Evolutionary conservation across 2,113 vertebrate genomes (phyloP), one percentile per base, ranked within the genome.

Genomic region (Ciconia maguari): DNA sequence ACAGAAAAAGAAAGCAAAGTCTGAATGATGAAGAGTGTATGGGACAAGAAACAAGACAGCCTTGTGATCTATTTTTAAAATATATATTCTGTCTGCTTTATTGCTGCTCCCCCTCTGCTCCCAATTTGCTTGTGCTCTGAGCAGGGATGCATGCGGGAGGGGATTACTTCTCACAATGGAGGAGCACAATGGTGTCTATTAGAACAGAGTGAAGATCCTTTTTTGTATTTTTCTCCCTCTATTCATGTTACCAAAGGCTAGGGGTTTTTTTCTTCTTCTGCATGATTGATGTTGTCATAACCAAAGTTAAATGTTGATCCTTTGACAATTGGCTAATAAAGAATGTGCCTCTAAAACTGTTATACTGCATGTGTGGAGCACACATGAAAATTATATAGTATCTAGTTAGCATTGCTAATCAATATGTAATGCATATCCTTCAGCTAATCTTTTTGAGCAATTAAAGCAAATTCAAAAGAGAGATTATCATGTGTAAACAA

Each of bases 401-500:
- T 93, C 76, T 96, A 69, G 86, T 96, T 94, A 95, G 88, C 94
- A 94, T 91, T 95, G 90, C 89, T 97, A 96, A 97, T 95, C 96
- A 94, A 95, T 90, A 93, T 89, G 72, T 81, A 79, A 30, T 77
- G 68, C 82, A 49, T 94, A 89, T 91, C 95, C 87, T 90, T 97
- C 95, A 92, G 72, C 95, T 98, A 98, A 98, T 97, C 98, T 98
- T 98, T 96, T 65, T 78, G 87, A 95, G 96, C 97, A 98, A 98
- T 97, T 97, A 98, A 96, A 94, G 64, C 83, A 91, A 97, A 97
- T 95, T 98, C 97, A 97, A 98, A 98, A 90, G 97, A 94, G 97
- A 98, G 98, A 98, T 98, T 98, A 98, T 95, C 94, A 36, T 95
- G 96, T 97, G 97, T 97, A 98, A 98, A 98, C 97, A 98, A 97